A percentile compares a stretch with the other conserved stretches of the same genome.
These are phyloP conservation scores for Sarcophaga peregrina DNA, from an alignment of 1,140 invertebrate genomes.

Conservation along the genomic window DNA sequence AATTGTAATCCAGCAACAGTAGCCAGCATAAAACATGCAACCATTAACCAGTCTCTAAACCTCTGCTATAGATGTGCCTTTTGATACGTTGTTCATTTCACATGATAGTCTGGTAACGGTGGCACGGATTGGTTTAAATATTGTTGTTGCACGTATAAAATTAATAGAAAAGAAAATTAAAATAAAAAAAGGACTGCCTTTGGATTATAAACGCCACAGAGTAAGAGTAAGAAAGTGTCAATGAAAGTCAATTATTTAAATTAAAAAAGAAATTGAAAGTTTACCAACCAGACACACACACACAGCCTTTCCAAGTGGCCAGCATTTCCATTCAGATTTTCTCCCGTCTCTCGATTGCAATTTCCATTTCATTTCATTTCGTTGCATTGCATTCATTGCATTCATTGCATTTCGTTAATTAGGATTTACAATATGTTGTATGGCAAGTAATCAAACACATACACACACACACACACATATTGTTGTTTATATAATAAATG, in stretches of 20 bases:
- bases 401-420: constrained; percentile 3
- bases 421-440: constrained; percentile 1
- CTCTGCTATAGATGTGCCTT: not conserved
- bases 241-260: constrained; percentile 41
- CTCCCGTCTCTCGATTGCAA: no score
- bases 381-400: not conserved
- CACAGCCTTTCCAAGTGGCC: not conserved
- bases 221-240: constrained; percentile 16
- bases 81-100: not conserved
- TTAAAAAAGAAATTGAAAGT: constrained; percentile 42
- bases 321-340: not conserved
- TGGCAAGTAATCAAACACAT: not conserved
- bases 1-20: constrained; percentile 25
- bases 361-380: not conserved
- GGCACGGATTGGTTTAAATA: no score
- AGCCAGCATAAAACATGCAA: constrained; percentile 26
- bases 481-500: no score
- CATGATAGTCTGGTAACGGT: not conserved
- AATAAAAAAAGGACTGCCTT: no score
- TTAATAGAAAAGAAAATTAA: not conserved
- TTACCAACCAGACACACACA: not conserved
- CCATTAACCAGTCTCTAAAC: not conserved
- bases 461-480: no score
- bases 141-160: not conserved
- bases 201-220: not conserved